Conservation (phyloP, 2,888 invertebrate species). For the Trissoscelio sp. region DNA sequence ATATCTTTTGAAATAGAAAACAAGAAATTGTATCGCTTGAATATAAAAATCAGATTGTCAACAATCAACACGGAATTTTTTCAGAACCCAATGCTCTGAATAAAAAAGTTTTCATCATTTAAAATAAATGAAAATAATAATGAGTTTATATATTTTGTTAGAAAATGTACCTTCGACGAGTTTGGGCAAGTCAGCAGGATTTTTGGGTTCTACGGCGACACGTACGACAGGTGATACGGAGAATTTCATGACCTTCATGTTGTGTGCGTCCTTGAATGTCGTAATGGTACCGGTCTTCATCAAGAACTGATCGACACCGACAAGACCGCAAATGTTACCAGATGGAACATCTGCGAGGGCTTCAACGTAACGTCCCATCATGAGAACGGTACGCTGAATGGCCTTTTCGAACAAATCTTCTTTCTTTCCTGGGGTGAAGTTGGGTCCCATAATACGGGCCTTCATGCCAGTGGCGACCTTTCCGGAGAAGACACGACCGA, state of each 20-base stretch:
- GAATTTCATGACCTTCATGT: slow-evolving; percentile 99
- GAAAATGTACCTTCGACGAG: slow-evolving; percentile 96
- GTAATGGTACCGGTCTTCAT: slow-evolving; percentile 99
- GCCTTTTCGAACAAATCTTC: slow-evolving; percentile 99
- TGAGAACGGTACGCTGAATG: slow-evolving; percentile 99
- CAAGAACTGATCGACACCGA: slow-evolving; percentile 99
- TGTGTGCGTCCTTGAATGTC: slow-evolving; percentile 99
- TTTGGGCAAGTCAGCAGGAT: slow-evolving; percentile 99
- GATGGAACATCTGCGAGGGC: slow-evolving; percentile 99
- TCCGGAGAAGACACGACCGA: slow-evolving; percentile 99
- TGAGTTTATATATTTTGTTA: too few species aligned
- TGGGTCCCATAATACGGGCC: slow-evolving; percentile 99
- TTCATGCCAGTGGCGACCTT: slow-evolving; percentile 93
- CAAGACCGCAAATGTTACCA: slow-evolving; percentile 99
- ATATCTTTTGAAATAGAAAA: too few species aligned
- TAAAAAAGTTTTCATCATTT: slow-evolving; percentile 77
- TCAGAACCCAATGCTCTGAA: slow-evolving; percentile 82
- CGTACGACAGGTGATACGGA: slow-evolving; percentile 99
- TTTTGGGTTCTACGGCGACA: slow-evolving; percentile 99
- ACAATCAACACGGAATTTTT: slow-evolving; percentile 77
- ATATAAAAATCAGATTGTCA: slow-evolving; percentile 73
- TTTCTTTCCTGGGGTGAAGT: slow-evolving; percentile 98
- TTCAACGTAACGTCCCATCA: slow-evolving; percentile 99
- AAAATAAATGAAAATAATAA: background rate
- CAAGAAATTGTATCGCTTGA: too few species aligned